Evolutionary conservation across 2,797 vertebrate species (phyloP).

Genomic region (Argya squamiceps): DNA sequence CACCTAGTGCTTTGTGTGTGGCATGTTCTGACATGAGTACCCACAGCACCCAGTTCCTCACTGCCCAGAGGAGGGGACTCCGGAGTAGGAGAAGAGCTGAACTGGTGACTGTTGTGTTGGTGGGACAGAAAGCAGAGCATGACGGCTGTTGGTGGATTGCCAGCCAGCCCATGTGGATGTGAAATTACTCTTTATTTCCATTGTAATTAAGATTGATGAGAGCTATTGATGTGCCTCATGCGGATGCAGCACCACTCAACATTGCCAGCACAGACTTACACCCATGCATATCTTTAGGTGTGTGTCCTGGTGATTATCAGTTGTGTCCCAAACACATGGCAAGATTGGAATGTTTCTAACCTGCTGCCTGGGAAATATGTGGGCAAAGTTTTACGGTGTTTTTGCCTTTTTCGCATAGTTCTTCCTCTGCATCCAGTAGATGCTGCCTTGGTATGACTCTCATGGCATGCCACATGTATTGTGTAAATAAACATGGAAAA

Average conservation of each 20-base stretch:
- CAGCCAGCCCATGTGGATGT: not conserved
- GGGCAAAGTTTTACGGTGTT: not conserved
- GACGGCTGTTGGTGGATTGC: not conserved
- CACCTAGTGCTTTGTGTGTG: not conserved
- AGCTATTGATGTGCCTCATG: not conserved
- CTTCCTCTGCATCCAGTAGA: not conserved
- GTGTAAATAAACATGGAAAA: not conserved
- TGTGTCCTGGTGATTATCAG: not conserved
- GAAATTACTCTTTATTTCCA: not conserved
- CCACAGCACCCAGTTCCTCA: not conserved
- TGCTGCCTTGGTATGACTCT: not conserved
- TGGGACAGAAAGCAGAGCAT: not conserved
- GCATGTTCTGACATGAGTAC: rapidly evolving
- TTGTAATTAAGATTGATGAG: not conserved
- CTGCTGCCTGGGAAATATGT: not conserved
- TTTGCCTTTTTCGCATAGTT: not conserved
- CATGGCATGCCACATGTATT: not conserved
- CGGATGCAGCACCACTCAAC: not conserved
- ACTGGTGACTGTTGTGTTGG: not conserved
- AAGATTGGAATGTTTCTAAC: not conserved
- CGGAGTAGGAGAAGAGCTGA: not conserved
- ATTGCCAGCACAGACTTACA: not conserved
- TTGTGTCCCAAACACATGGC: not conserved
- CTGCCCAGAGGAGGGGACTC: rapidly evolving
- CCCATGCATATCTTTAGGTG: not conserved